These are phyloP conservation scores for Eristalis tenax DNA, from an alignment of 2,888 invertebrate species.

Conservation along the genomic window DNA sequence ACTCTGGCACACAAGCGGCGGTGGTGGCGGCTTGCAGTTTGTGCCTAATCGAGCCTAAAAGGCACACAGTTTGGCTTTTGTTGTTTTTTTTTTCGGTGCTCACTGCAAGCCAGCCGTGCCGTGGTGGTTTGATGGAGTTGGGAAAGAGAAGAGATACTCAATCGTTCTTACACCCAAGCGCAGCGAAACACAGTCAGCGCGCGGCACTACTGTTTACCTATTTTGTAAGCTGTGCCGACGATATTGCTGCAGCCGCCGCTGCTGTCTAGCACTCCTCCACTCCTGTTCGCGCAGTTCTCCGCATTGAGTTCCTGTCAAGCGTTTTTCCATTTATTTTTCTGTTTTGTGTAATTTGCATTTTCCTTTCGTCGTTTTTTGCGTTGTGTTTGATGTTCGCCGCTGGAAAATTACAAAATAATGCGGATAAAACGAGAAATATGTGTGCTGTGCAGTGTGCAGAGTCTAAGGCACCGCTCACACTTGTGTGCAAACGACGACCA, in stretches of 20 bases:
- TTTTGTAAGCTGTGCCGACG: constrained; percentile 35
- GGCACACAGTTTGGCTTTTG: constrained; percentile 31
- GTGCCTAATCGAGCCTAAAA: constrained; percentile 61
- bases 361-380: constrained; percentile 41
- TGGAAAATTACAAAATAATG: constrained; percentile 71
- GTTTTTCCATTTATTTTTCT: constrained; percentile 63
- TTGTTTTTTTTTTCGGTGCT: not conserved
- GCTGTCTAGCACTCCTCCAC: constrained; percentile 14
- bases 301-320: constrained; percentile 43
- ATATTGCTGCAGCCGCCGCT: constrained; percentile 3
- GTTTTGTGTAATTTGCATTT: constrained; percentile 68
- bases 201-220: constrained; percentile 25
- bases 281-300: not conserved
- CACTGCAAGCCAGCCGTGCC: not conserved
- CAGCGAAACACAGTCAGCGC: constrained; percentile 10
- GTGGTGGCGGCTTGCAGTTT: constrained; percentile 35
- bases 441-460: not conserved
- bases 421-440: constrained; percentile 64
- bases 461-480: not conserved
- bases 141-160: constrained; percentile 43
- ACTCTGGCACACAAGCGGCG: constrained; percentile 15
- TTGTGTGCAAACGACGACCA: not conserved
- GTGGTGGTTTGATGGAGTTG: constrained; percentile 1
- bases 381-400: constrained; percentile 68
- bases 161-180: constrained; percentile 66